Base-by-base conservation (phyloP, 2,797 vertebrate genomes). In the Hoplostethus atlanticus region DNA sequence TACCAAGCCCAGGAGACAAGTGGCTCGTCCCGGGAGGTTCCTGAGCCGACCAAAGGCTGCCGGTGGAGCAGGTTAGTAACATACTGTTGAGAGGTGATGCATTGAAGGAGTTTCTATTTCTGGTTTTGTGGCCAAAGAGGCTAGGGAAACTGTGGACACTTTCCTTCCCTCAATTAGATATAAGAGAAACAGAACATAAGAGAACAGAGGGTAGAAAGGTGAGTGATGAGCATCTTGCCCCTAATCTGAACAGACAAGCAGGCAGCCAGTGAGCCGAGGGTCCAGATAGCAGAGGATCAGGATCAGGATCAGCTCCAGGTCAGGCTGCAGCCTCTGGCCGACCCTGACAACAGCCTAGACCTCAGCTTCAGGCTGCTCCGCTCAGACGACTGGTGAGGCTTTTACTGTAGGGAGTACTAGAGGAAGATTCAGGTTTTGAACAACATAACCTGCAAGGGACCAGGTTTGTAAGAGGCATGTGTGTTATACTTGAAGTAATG, bases 321-420 rank as follows among this genome's bases (percentile, higher is more conserved):
- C 47, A 64, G 61, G 25, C 51, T 92, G 25, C 76, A 80, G 46
- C 91, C 93, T 31, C 90, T 94, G 60, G 48, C 71, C n/a, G 93
- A 87, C 36, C 92, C 95, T 3, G 89, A 92, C n/a, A 2, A 60
- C 1, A 90, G 87, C 0, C 71, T 95, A 59, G 52, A 70, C 40
- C 91, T 94, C 66, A 92, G 89, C 4, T 74, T 95, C 15, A 61
- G 54, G 0, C 85, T 92, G 38, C n/a, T 95, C 36, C 77, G 76
- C 56, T 90, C 91, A 36, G 91, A 94, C 0, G 92, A 95, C 71
- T 96, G 95, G 95, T 95, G 82, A 57, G 88, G 71, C 4, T 25
- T n/a, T 8, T 2, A 50, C 30, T 31, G 15, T 17, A 42, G n/a
- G 40, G 3, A 17, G 6, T 11, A 42, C 9, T 3, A 42, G 40